Evolutionary conservation across 2,113 vertebrate genomes (phyloP).

Genomic region (Stomatorhinus ivindoensis): DNA sequence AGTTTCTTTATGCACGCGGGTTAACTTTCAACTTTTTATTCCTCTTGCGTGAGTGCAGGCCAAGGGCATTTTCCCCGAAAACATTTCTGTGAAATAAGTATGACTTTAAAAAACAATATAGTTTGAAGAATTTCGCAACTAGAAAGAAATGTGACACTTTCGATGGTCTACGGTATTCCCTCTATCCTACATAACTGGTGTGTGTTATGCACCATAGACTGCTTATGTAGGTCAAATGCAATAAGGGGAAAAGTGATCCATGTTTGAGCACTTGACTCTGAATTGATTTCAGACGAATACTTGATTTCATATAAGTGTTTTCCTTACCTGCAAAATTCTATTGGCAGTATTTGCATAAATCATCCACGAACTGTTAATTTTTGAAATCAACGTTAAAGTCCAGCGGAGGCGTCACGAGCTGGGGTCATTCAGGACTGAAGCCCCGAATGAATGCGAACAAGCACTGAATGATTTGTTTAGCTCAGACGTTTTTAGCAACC

Average conservation of each 20-base stretch:
- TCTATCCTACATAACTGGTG: neutral
- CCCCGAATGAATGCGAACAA: neutral
- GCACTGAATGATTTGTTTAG: neutral
- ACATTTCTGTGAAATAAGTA: constrained; percentile 4
- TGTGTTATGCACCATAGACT: neutral
- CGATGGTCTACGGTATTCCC: neutral
- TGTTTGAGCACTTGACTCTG: neutral
- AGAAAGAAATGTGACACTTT: neutral
- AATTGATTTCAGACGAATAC: neutral
- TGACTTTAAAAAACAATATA: constrained; percentile 12
- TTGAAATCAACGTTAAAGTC: neutral
- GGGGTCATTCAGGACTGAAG: neutral
- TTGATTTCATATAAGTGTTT: neutral
- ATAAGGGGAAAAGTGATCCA: neutral
- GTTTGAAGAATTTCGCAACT: constrained; percentile 11
- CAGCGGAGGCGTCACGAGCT: neutral
- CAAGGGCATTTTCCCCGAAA: neutral
- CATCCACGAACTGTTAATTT: neutral
- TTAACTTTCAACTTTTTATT: neutral
- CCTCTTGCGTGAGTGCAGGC: neutral
- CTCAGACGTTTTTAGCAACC: neutral
- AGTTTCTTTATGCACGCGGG: neutral
- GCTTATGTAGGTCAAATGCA: constrained; percentile 8
- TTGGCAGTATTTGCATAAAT: neutral
- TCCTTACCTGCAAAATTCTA: neutral